Evolutionary conservation across 37 sponge, comb jelly and placozoan species (phyloP).

Genomic region (Aphrocallistes beatrix): DNA sequence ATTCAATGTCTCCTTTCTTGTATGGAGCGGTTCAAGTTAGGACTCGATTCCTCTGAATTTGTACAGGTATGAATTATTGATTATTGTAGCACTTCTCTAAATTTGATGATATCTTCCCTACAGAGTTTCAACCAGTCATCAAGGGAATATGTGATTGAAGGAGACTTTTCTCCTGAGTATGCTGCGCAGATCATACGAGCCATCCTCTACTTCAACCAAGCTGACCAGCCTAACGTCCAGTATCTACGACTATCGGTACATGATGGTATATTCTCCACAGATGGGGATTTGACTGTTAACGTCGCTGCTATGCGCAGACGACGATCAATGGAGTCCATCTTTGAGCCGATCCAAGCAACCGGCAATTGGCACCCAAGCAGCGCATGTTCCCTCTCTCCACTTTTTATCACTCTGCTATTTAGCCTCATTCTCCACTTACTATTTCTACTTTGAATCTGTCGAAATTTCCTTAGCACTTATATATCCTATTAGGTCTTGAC

Average conservation of each 20-base stretch:
- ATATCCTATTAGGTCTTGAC: no score
- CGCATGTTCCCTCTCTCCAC: background rate
- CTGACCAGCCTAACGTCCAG: background rate
- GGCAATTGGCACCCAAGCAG: background rate
- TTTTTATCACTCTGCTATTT: background rate
- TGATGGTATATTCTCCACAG: background rate
- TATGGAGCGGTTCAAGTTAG: background rate
- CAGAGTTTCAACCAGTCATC: constrained; percentile 7
- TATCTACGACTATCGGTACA: background rate
- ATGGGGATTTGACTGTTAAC: background rate
- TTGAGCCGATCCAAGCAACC: background rate
- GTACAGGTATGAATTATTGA: background rate
- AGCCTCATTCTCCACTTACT: background rate
- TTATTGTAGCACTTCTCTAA: background rate
- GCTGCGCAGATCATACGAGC: background rate
- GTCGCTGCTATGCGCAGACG: background rate
- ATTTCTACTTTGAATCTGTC: background rate
- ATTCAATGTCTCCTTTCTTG: background rate
- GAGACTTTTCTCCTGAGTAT: background rate
- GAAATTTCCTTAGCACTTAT: no score
- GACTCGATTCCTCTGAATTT: background rate
- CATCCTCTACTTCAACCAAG: background rate
- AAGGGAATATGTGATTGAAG: background rate
- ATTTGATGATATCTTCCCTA: no score
- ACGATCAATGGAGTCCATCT: background rate